Base-by-base conservation (phyloP, 2,797 vertebrate genomes). In the Manis javanica region DNA sequence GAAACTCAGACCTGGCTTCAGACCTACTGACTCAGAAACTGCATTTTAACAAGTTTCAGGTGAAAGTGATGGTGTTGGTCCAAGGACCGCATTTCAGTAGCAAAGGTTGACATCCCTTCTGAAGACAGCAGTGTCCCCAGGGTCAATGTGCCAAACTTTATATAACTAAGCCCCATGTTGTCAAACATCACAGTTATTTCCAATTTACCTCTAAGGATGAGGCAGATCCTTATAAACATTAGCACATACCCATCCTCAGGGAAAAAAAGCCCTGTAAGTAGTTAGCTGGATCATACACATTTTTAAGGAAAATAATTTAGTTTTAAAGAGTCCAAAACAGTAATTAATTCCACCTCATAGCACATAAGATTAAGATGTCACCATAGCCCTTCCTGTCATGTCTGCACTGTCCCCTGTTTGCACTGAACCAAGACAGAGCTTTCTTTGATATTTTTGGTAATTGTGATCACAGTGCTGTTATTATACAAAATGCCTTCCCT, bases 311-410 rank as follows among this genome's bases (percentile, higher is more conserved):
- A 61, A 81, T 68, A 46, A 64, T 77, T 51, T 72, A 59, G 89
- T 96, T 94, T 87, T 87, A 66, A 94, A 94, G 64, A 91, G 11
- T 37, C 37, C 68, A 71, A 42, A 84, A 49, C 14, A 74, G n/a
- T 64, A 63, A 16, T 49, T 79, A 51, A 92, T 84, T 77, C 77
- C 15, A 55, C 61, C 37, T 87, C 46, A 59, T 7, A 57, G 81
- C 37, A 57, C 23, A 26, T 29, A 68, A 71, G 37, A 68, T 18
- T 72, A 69, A 69, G 77, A 37, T 15, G 29, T 77, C 42, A 42
- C 61, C 37, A 2, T 72, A 21, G 11, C 16, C 24, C 15, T 83
- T 91, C 42, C 59, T 66, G 55, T 66, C 24, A 21, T 9, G 0
- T 59, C 89, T 92, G 19, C 16, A 9, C 86, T 79, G 68, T 66